A percentile compares a stretch with the other conserved stretches of the same genome.
These are phyloP conservation scores for Cassiopea xamachana DNA, from an alignment of 30 jellyfish, hydroid and myxozoan genomes.

Conservation along the genomic window DNA sequence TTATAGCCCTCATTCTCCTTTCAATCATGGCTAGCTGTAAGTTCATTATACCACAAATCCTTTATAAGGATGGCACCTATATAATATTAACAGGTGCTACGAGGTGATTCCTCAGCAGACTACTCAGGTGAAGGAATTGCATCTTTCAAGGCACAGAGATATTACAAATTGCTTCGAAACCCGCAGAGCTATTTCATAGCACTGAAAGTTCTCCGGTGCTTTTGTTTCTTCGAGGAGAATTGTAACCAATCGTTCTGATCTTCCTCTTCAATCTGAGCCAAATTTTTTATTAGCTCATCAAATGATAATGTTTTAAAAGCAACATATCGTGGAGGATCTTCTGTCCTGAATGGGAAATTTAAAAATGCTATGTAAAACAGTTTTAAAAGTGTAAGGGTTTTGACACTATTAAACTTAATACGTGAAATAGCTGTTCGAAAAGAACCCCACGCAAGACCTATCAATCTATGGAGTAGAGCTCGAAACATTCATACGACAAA, in stretches of 20 bases:
- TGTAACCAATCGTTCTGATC: constrained; percentile 52
- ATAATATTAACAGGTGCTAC: too few relatives aligned
- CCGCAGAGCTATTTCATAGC: neutral
- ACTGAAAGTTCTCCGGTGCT: constrained; percentile 5
- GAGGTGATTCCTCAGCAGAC: too few relatives aligned
- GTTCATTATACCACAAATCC: too few relatives aligned
- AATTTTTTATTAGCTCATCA: constrained; percentile 6
- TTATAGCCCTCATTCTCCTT: too few relatives aligned
- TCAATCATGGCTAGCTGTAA: too few relatives aligned
- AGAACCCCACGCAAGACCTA: too few relatives aligned
- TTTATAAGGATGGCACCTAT: too few relatives aligned
- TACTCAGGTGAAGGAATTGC: too few relatives aligned
- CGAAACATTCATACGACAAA: too few relatives aligned
- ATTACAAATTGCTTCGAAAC: neutral
- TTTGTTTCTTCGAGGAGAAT: constrained; percentile 52
- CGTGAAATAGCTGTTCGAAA: too few relatives aligned
- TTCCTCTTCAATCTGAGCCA: neutral
- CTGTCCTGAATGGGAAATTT: neutral
- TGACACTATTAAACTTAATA: neutral
- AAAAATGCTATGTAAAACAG: neutral
- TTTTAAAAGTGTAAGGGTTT: neutral
- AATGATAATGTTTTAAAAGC: constrained; percentile 3
- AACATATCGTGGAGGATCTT: constrained; percentile 8
- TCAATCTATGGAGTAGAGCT: too few relatives aligned
- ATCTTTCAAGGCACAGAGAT: neutral